phyloP scores from a whole-genome alignment of 2,888 invertebrate genomes.

The Exephanes ischioxanthus region DNA sequence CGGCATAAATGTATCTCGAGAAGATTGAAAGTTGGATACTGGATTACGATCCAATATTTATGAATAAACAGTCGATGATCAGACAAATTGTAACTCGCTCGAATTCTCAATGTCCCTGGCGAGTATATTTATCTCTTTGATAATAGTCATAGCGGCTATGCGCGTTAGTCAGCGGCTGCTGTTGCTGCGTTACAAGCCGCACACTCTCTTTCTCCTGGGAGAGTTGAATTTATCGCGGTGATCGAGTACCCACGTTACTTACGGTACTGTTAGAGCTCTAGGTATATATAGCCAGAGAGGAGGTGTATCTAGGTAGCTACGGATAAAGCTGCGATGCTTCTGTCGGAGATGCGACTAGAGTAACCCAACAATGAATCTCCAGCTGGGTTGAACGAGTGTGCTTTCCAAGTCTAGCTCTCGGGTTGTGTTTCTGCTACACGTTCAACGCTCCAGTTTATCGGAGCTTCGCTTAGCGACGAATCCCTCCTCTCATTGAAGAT shows the following conservation, averaged over 20 bases:
- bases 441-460: slow-evolving; percentile 32
- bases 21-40: not conserved
- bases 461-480: not conserved
- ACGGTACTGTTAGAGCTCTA: slow-evolving; percentile 31
- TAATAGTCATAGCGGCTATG: slow-evolving; percentile 18
- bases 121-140: slow-evolving; percentile 25
- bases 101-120: slow-evolving; percentile 15
- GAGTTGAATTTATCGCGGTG: slow-evolving; percentile 41
- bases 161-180: slow-evolving; percentile 15
- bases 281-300: not conserved
- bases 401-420: slow-evolving; percentile 25
- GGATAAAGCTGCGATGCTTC: not conserved
- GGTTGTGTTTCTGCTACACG: slow-evolving; percentile 8
- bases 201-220: slow-evolving; percentile 24
- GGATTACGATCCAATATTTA: not conserved
- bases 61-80: not conserved
- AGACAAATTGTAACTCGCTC: not conserved
- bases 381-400: slow-evolving; percentile 15
- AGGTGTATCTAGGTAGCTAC: slow-evolving; percentile 29
- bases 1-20: not conserved
- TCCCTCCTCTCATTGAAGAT: not conserved
- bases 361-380: slow-evolving; percentile 46
- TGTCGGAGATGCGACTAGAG: slow-evolving; percentile 15
- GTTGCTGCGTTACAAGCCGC: slow-evolving; percentile 19
- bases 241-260: slow-evolving; percentile 42